Evolutionary conservation across 2,797 vertebrate genomes (phyloP).

Genomic region (Pangasius mekongensis): DNA sequence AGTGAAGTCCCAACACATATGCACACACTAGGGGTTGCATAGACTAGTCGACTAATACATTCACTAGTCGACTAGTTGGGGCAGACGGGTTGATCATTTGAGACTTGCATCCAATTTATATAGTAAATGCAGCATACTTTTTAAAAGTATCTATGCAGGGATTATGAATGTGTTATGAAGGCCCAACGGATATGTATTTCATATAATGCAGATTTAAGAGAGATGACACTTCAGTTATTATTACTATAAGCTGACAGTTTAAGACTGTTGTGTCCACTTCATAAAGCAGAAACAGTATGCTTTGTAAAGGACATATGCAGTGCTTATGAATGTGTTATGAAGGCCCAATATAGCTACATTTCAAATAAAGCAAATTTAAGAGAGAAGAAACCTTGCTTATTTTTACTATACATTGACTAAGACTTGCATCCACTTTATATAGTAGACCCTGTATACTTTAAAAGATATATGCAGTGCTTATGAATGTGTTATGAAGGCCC

Average conservation of each 20-base stretch:
- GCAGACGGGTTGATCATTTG: neutral
- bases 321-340: neutral
- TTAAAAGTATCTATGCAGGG: neutral
- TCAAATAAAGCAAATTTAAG: neutral
- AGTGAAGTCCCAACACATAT: neutral
- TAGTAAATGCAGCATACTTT: neutral
- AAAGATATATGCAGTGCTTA: neutral
- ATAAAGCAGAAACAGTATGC: neutral
- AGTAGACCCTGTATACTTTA: neutral
- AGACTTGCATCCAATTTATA: neutral
- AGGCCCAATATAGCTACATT: neutral
- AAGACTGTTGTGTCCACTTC: neutral
- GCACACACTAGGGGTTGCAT: neutral
- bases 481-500: neutral
- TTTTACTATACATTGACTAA: neutral
- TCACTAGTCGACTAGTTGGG: neutral
- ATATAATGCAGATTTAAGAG: neutral
- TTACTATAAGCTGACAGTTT: neutral
- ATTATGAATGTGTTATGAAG: neutral
- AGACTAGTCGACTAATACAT: neutral
- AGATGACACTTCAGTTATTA: neutral
- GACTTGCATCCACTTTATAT: neutral
- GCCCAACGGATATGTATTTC: neutral
- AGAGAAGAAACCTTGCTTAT: neutral
- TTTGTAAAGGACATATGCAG: neutral